phyloP scores from a whole-genome alignment of 2,888 invertebrate genomes.

The Chelonus formosanus region DNA sequence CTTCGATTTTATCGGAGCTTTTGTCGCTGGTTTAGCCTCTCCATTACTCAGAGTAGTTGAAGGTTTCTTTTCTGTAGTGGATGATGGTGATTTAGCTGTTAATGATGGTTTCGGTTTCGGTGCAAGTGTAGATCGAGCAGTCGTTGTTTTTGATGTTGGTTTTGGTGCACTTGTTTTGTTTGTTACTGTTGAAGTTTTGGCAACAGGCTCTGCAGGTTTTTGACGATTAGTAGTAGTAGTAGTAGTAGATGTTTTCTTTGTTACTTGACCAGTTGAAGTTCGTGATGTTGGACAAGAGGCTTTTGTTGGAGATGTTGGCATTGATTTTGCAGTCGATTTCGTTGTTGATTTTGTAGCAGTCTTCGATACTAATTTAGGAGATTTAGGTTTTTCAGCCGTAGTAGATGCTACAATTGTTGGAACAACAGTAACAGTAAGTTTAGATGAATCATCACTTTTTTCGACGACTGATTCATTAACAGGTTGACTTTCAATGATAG shows the following conservation, averaged over 20 bases:
- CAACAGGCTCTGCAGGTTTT: constrained; percentile 46
- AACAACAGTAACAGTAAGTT: constrained; percentile 45
- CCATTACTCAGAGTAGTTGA: constrained; percentile 66
- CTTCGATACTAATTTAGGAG: constrained; percentile 48
- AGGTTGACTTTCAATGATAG: neutral
- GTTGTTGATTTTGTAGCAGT: constrained; percentile 47
- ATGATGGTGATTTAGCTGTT: constrained; percentile 41
- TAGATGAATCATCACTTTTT: constrained; percentile 5
- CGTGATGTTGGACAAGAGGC: constrained; percentile 4
- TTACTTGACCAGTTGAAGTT: constrained; percentile 5
- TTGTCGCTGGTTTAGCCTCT: constrained; percentile 59
- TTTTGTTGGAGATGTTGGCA: constrained; percentile 53
- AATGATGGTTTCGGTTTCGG: constrained; percentile 42
- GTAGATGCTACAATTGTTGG: constrained; percentile 44
- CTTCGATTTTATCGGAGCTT: constrained; percentile 34
- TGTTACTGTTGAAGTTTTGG: constrained; percentile 35
- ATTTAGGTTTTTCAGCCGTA: constrained; percentile 48
- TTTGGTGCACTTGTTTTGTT: constrained; percentile 40
- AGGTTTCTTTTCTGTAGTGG: constrained; percentile 67
- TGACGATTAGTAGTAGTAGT: constrained; percentile 45
- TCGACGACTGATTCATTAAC: constrained; percentile 2
- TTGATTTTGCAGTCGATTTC: constrained; percentile 44
- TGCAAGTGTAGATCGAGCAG: constrained; percentile 40
- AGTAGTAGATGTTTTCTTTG: constrained; percentile 40
- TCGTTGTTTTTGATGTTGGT: constrained; percentile 40